phyloP scores from a whole-genome alignment of 2,113 vertebrate species.

The Anarrhichthys ocellatus region DNA sequence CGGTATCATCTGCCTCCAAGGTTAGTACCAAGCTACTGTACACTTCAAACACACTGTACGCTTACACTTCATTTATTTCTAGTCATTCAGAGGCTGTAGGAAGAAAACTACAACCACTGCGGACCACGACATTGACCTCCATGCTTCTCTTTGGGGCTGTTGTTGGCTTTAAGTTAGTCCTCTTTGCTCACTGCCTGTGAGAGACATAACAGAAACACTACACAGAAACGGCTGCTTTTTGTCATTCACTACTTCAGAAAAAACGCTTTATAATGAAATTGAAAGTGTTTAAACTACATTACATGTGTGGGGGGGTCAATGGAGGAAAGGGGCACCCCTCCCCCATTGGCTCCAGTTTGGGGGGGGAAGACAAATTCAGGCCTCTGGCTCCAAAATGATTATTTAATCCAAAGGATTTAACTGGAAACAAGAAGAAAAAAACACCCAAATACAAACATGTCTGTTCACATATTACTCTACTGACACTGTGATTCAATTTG shows the following conservation, averaged over 20 bases:
- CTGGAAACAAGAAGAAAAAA: too few species aligned
- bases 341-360: constrained; percentile 36
- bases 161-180: constrained; percentile 21
- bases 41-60: too few species aligned
- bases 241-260: neutral
- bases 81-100: neutral
- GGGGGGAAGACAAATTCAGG: neutral
- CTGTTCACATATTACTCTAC: neutral
- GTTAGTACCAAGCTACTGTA: constrained; percentile 58
- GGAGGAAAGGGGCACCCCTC: constrained; percentile 14
- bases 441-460: neutral
- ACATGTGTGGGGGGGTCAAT: constrained; percentile 6
- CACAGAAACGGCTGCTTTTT: neutral
- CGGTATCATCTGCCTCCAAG: constrained; percentile 77
- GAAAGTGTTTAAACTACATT: constrained; percentile 5
- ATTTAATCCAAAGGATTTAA: neutral
- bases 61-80: too few species aligned
- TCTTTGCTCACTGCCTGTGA: neutral
- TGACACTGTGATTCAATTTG: constrained; percentile 28
- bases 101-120: neutral
- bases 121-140: constrained; percentile 47
- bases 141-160: neutral
- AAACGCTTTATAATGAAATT: neutral
- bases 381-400: neutral
- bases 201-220: neutral